Evolutionary conservation across 2,113 vertebrate genomes (phyloP).

Genomic region (Rhadina sibilatrix): DNA sequence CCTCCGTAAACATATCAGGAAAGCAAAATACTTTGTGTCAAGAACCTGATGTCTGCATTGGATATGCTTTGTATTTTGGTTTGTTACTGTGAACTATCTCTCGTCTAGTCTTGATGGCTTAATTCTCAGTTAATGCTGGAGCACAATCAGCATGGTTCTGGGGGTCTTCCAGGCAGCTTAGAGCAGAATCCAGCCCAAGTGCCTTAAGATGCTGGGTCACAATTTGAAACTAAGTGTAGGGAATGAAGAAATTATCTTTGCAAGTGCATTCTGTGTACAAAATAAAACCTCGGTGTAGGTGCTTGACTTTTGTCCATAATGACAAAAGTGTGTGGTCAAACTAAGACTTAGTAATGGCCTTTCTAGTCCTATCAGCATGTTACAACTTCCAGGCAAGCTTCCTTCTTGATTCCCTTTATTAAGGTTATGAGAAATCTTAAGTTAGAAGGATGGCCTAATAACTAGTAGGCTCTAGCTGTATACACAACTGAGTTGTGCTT

Average conservation of each 20-base stretch:
- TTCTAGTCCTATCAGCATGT: fast-evolving
- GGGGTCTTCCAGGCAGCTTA: neutral
- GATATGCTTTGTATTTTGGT: neutral
- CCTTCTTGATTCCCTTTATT: neutral
- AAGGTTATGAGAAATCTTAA: neutral
- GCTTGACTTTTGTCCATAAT: neutral
- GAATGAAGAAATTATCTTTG: neutral
- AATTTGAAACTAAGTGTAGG: neutral
- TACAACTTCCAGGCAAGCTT: neutral
- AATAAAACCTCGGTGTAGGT: neutral
- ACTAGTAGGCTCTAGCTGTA: neutral
- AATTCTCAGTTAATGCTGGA: neutral
- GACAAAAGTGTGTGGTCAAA: neutral
- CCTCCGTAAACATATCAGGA: neutral
- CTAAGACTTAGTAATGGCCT: neutral
- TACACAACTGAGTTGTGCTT: neutral
- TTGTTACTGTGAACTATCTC: neutral
- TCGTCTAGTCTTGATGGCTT: neutral
- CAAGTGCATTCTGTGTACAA: fast-evolving
- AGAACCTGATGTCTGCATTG: neutral
- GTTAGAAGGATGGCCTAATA: neutral
- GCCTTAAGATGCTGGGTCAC: neutral
- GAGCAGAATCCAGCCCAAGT: neutral
- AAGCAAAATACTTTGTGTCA: neutral
- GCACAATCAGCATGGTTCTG: fast-evolving